phyloP scores from a whole-genome alignment of 2,113 vertebrate genomes.

The Cyanistes caeruleus region DNA sequence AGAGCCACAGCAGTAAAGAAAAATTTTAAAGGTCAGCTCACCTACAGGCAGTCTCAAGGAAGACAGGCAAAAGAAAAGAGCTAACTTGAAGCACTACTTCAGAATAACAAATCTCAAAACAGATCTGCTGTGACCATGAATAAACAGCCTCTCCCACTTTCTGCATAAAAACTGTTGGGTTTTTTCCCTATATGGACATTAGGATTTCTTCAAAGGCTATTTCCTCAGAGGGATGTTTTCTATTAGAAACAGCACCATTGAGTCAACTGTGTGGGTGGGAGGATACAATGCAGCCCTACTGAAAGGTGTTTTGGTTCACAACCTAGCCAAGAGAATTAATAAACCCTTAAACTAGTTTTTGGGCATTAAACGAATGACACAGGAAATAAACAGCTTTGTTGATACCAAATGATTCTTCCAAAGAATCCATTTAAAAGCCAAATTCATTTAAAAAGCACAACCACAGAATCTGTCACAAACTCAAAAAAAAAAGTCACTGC shows the following conservation, averaged over 20 bases:
- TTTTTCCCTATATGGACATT: background rate
- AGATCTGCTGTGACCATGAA: background rate
- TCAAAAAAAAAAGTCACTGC: background rate
- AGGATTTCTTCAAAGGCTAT: background rate
- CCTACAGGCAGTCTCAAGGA: background rate
- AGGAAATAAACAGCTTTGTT: background rate
- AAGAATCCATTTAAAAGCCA: background rate
- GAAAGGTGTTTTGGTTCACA: background rate
- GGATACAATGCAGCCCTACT: background rate
- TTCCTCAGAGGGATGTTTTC: background rate
- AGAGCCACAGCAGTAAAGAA: background rate
- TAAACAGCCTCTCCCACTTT: background rate
- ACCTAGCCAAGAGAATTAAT: background rate
- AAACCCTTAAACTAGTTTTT: background rate
- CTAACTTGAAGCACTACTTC: background rate
- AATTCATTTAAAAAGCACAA: background rate
- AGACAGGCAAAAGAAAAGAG: background rate
- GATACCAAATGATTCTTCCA: background rate
- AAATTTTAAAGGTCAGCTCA: conserved; percentile 47
- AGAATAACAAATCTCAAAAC: background rate
- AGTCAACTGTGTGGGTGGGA: background rate
- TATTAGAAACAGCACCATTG: background rate
- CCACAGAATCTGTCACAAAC: background rate
- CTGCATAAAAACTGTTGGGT: rapidly evolving
- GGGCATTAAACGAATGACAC: background rate